Percentiles rank a stretch among this genome's conserved stretches.
phyloP scores from a whole-genome alignment of 2,888 invertebrate genomes.

The Coenonympha arcania region DNA sequence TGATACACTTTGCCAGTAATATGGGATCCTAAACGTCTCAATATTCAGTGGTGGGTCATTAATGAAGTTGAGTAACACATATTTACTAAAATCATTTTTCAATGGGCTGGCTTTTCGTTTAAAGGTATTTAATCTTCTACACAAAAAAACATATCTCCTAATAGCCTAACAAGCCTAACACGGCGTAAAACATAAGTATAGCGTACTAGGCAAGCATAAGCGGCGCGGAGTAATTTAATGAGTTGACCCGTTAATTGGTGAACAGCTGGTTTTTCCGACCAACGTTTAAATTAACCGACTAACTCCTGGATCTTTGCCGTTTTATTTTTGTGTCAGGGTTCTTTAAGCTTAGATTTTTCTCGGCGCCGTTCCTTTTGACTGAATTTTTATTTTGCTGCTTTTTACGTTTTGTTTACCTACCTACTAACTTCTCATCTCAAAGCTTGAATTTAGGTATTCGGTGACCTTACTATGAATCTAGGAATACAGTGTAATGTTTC shows the following conservation, averaged over 20 bases:
- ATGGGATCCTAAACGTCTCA: no score
- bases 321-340: conserved; percentile 5
- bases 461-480: no score
- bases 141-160: neutral
- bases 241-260: conserved; percentile 53
- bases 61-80: no score
- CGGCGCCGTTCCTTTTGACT: neutral
- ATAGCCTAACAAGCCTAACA: conserved; percentile 17
- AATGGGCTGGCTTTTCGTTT: neutral
- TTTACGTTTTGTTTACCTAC: neutral
- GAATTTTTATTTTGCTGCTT: neutral
- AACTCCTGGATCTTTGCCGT: conserved; percentile 8
- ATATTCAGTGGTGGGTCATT: no score
- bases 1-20: no score
- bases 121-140: neutral
- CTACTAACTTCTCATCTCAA: neutral
- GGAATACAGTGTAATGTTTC: no score
- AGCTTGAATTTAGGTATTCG: no score
- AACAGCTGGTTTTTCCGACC: conserved; percentile 47
- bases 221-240: conserved; percentile 49
- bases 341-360: conserved; percentile 8
- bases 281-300: conserved; percentile 48
- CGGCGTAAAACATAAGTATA: conserved; percentile 28
- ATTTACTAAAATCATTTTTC: no score
- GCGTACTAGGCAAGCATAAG: conserved; percentile 31